A percentile compares a stretch with the other conserved stretches of the same genome.
Conservation (phyloP, 2,888 invertebrate genomes). For the Rhamnusium bicolor region DNA sequence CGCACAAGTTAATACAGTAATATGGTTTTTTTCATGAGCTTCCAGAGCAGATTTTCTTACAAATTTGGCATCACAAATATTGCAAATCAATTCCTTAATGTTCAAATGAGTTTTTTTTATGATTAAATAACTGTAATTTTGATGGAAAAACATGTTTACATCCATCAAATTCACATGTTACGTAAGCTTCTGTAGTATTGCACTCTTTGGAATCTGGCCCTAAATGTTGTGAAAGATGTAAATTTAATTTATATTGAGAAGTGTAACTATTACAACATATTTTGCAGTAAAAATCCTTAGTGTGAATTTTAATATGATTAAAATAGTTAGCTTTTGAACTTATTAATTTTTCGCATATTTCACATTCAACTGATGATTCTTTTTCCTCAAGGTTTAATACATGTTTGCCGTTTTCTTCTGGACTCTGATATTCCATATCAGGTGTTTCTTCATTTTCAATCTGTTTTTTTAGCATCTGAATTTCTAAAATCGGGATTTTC, state of each 20-base stretch:
- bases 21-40: not conserved
- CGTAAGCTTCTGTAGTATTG: not conserved
- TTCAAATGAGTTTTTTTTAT: not conserved
- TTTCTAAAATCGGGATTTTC: not conserved
- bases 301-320: not conserved
- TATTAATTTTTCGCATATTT: not conserved
- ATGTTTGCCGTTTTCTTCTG: not conserved
- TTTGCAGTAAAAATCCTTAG: not conserved
- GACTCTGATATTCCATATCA: too few species aligned
- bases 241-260: not conserved
- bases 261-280: not conserved
- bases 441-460: not conserved
- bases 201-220: not conserved
- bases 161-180: not conserved
- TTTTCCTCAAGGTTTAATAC: not conserved
- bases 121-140: not conserved
- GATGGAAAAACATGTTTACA: not conserved
- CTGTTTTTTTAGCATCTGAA: not conserved
- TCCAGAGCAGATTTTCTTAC: not conserved
- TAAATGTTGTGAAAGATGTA: not conserved
- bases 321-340: not conserved
- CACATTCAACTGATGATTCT: not conserved
- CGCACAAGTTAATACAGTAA: not conserved
- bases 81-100: not conserved
- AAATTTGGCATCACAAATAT: not conserved